Base-by-base conservation (phyloP, 2,797 vertebrate species). In the Lithobates pipiens region DNA sequence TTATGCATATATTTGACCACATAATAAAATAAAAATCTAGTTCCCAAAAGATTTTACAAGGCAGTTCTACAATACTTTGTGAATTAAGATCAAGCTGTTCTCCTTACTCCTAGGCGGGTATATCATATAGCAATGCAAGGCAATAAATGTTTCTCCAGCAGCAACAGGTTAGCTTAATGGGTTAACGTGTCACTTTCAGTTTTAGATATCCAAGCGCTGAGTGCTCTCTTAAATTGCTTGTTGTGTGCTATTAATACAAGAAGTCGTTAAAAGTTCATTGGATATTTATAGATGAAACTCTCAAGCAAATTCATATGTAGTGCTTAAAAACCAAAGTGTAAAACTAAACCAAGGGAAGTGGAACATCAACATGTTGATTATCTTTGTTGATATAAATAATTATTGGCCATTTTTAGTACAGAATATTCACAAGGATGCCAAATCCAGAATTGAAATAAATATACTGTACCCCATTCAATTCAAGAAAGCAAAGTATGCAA, bases 231-330 rank as follows among this genome's bases (percentile, higher is more conserved):
- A 77, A 93, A 92, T 93, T 92, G 91, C 90, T 93, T 91, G 90
- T 94, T 94, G 90, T 93, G 89, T 90, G 91, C 93, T 93, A 92
- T 93, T 93, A 92, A 93, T 92, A 93, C 90, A 91, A 93, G 89
- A 93, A 92, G 92, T 95, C 93, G 94, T 89, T 92, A 91, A 88
- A 91, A 94, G 92, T 94, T 94, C 93, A 95, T 73, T 76, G 89
- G 91, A 90, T 93, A 94, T 94, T 93, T 94, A 94, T 95, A 94
- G 93, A 92, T 92, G 86, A 89, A 92, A 88, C 90, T 92, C 90
- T 89, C 92, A 90, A 91, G 89, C 90, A 89, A 90, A 91, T 91
- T 88, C 87, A 89, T 91, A 90, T 85, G 89, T 89, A 91, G 88
- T 90, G 78, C 93, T 93, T 93, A 89, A 92, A 93, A 93, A 92